Evolutionary conservation across 2,797 vertebrate species (phyloP), one percentile per base, ranked within the genome.

Genomic region (Pseudomugil gertrudae): DNA sequence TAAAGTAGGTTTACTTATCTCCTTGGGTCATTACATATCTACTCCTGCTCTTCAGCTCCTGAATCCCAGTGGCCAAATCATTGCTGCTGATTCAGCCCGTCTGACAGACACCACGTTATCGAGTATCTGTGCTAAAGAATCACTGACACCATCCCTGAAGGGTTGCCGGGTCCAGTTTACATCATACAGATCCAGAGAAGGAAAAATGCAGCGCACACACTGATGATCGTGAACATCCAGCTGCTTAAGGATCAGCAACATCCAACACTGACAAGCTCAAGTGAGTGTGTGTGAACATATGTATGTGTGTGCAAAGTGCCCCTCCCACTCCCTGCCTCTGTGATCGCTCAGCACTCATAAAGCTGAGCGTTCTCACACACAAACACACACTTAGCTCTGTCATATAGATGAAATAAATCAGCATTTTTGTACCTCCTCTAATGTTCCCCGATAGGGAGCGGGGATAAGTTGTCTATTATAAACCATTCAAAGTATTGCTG

Each of bases 281-380:
- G 79, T 61, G n/a, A n/a, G 66, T 69, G 69, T 56, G 69, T 70
- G 38, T 55, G 24, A 21, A 63, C 72, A 62, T 57, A 60, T 47
- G 72, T 45, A 59, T 74, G 62, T 57, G 69, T 63, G 76, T 1
- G 43, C 43, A 21, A 36, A 76, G 83, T 77, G 88, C 88, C 87
- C 89, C 90, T 90, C 90, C 89, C 84, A 88, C 89, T 84, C 72
- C 74, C 74, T 74, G 67, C 81, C 77, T 84, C 64, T 76, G 67
- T 66, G 69, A 64, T 73, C 52, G 11, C 74, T 32, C 78, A 87
- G 85, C 77, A 38, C 67, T 86, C 80, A 72, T 68, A 73, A 73
- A 76, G 71, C 70, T 35, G 67, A 85, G 61, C 21, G 9, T 54
- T 65, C n/a, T 27, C 21, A 68, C 38, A 69, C 56, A 26, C 21